These are phyloP conservation scores for Unio pictorum DNA, from an alignment of 2,888 invertebrate genomes.

Conservation along the genomic window DNA sequence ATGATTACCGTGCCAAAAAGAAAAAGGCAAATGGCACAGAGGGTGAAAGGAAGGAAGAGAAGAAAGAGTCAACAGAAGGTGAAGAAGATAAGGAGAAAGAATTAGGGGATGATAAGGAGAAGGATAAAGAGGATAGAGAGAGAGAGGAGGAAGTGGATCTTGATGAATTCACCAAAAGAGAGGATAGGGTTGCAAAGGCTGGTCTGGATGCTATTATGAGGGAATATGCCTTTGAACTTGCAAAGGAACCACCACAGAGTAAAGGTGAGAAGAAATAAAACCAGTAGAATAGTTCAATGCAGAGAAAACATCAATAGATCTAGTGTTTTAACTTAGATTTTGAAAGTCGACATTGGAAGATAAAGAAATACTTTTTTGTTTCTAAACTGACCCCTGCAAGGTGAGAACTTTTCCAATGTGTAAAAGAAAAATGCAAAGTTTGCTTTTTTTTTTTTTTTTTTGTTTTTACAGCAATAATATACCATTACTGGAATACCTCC, in stretches of 20 bases:
- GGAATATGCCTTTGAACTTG: slow-evolving; percentile 79
- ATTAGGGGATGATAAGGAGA: slow-evolving; percentile 45
- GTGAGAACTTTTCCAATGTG: too few relatives aligned
- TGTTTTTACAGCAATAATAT: too few relatives aligned
- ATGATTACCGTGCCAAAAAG: slow-evolving; percentile 83
- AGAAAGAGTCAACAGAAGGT: slow-evolving; percentile 25
- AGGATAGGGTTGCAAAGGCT: slow-evolving; percentile 83
- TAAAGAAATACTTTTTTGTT: too few relatives aligned
- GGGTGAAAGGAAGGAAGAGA: slow-evolving; percentile 32
- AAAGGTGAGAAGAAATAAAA: slow-evolving; percentile 6
- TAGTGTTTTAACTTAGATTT: too few relatives aligned
- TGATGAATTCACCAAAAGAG: slow-evolving; percentile 75
- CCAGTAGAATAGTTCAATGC: too few relatives aligned
- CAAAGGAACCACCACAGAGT: slow-evolving; percentile 47
- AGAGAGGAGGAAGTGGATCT: slow-evolving; percentile 69
- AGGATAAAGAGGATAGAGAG: slow-evolving; percentile 43
- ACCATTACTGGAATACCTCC: too few relatives aligned
- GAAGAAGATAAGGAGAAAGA: slow-evolving; percentile 53
- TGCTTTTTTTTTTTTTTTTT: too few relatives aligned
- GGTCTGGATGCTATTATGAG: slow-evolving; percentile 85
- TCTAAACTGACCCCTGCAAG: too few relatives aligned
- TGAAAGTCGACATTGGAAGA: too few relatives aligned
- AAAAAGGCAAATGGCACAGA: slow-evolving; percentile 32
- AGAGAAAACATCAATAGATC: too few relatives aligned
- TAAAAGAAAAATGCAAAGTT: too few relatives aligned